Conservation (phyloP, 1,140 invertebrate species). For the Sitophilus oryzae region DNA sequence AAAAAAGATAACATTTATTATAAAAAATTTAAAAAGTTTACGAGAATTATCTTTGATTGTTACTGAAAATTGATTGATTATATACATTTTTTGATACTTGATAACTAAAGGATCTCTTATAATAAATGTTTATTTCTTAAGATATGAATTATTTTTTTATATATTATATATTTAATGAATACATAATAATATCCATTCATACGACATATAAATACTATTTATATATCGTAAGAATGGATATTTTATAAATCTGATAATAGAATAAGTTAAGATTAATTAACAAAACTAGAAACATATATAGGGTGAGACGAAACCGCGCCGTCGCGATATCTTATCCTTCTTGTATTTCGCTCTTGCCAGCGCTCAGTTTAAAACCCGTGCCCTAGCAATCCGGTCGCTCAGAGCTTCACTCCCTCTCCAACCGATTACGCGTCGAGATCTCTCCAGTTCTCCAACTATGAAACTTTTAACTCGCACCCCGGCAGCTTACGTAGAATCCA, state of each 20-base stretch:
- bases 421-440: constrained; percentile 21
- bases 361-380: constrained; percentile 27
- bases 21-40: no score
- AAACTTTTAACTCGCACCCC: constrained; percentile 21
- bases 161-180: no score
- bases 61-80: no score
- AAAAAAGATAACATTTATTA: no score
- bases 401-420: constrained; percentile 11
- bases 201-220: no score
- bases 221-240: no score
- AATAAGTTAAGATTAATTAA: neutral
- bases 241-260: neutral
- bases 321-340: constrained; percentile 33
- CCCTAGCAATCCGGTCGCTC: constrained; percentile 15
- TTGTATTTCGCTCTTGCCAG: constrained; percentile 31
- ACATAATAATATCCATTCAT: no score
- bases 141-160: no score
- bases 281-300: constrained; percentile 12
- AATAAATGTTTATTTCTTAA: no score
- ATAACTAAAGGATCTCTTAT: no score
- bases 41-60: no score
- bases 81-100: no score
- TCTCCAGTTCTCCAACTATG: constrained; percentile 18
- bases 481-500: constrained; percentile 7
- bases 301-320: constrained; percentile 28